phyloP scores from a whole-genome alignment of 2,113 vertebrate species.

The Amphiprion ocellaris region DNA sequence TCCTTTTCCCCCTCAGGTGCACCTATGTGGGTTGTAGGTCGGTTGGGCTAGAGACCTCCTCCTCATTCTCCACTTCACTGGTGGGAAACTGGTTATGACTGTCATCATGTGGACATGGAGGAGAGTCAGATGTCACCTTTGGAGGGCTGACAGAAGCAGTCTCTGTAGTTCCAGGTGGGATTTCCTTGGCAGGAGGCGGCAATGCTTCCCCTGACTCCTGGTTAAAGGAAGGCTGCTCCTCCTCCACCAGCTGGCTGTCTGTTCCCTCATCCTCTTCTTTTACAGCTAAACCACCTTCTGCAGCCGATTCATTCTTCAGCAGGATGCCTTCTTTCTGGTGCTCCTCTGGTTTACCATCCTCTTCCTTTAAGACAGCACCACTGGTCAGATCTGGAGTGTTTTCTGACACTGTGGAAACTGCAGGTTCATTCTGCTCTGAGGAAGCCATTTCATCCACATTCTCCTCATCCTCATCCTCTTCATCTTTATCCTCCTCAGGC shows the following conservation, averaged over 20 bases:
- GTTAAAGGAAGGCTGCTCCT: not conserved
- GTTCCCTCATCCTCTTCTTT: conserved; percentile 40
- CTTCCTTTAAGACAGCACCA: conserved; percentile 54
- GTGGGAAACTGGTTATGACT: conserved; percentile 63
- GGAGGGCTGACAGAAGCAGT: not conserved
- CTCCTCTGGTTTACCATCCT: conserved; percentile 12
- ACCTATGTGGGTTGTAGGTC: not conserved
- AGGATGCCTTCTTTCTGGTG: too few relatives aligned
- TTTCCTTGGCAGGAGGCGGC: conserved; percentile 14
- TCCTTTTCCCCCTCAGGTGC: not conserved
- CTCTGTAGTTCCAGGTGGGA: not conserved
- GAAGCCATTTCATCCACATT: not conserved
- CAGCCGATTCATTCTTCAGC: too few relatives aligned
- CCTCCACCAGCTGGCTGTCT: conserved; percentile 21
- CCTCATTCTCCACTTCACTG: not conserved
- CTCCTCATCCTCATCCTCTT: not conserved
- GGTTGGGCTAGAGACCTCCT: accelerated
- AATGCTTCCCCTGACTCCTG: conserved; percentile 24
- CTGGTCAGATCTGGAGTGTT: conserved; percentile 59
- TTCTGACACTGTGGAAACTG: not conserved
- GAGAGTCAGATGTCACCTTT: conserved; percentile 13
- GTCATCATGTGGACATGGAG: conserved; percentile 36
- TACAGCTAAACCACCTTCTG: not conserved
- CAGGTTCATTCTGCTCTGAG: conserved; percentile 50
- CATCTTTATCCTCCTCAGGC: conserved; percentile 40